Evolutionary conservation across 2,113 vertebrate species (phyloP).

Genomic region (Brachionichthys hirsutus): DNA sequence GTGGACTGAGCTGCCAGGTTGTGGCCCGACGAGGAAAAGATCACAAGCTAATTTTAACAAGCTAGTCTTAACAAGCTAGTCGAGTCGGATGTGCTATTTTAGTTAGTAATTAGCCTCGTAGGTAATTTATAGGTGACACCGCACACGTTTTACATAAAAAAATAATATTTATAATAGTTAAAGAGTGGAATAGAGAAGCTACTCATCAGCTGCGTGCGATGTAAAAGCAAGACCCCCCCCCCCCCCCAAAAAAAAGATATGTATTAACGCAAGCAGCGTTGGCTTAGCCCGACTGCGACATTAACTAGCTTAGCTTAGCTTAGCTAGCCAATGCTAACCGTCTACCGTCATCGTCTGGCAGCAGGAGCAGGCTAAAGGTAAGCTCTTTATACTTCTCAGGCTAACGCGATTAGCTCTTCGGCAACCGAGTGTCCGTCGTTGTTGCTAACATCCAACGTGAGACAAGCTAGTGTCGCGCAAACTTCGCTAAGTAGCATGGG

Average conservation of each 20-base stretch:
- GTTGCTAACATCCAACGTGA: not conserved
- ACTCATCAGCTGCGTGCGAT: not conserved
- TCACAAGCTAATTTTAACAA: not conserved
- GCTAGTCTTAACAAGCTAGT: not conserved
- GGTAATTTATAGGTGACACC: not conserved
- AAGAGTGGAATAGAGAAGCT: not conserved
- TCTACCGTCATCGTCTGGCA: slow-evolving; percentile 35
- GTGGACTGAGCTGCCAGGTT: slow-evolving; percentile 62
- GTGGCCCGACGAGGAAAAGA: slow-evolving; percentile 31
- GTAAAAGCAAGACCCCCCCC: no score
- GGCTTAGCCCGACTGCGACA: slow-evolving; percentile 60
- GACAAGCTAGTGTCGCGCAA: not conserved
- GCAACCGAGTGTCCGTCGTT: not conserved
- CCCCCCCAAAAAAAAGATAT: no score
- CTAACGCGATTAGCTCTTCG: not conserved
- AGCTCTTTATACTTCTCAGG: not conserved
- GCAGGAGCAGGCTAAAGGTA: slow-evolving; percentile 29
- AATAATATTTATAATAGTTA: no score
- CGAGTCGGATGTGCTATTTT: not conserved
- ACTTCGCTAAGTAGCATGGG: slow-evolving; percentile 28
- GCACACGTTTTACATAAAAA: not conserved
- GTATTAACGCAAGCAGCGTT: slow-evolving; percentile 19
- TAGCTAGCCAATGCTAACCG: slow-evolving; percentile 33
- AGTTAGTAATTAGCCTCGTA: not conserved
- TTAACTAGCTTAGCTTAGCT: slow-evolving; percentile 34